Evolutionary conservation across 1,140 invertebrate genomes (phyloP), one percentile per base, ranked within the genome.

Genomic region (Dendroctonus ponderosae): DNA sequence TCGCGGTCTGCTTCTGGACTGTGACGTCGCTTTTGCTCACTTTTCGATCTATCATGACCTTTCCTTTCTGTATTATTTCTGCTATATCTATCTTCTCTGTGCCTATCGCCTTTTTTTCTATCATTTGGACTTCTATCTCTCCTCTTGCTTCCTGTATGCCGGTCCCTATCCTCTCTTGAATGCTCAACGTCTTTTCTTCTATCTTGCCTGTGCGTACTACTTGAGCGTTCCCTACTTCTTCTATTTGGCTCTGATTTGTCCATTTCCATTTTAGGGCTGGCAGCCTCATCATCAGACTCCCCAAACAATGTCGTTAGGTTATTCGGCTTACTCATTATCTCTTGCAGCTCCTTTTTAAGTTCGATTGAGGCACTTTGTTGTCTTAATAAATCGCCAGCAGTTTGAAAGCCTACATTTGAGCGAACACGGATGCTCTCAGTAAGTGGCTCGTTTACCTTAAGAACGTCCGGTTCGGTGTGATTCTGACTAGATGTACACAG

Each of bases 261-360:
- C 46, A 43, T 5, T 52, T 56, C 5, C 26, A 26, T 26, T 26
- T 46, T 46, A 12, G 9, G 9, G 4, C 44, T 46, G 9, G 7
- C 58, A 39, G 39, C 42, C 40, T 68, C 67, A 3, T 71, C 69
- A 59, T 71, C 69, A 51, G 65, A 67, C 11, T 67, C 65, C n/a
- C 69, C 69, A 44, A 71, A 71, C 9, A 71, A 63, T 37, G 49
- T 60, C 50, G 62, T 71, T 12, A 66, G n/a, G 42, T 70, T 57
- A 41, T 39, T 66, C 26, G 48, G 43, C 39, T 67, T 67, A 39
- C 41, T 67, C 65, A 67, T 67, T 52, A 9, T 63, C 5, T 38
- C 49, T 51, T 51, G 50, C 7, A 65, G 46, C 38, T 68, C 48
- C 5, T 69, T 50, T 51, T 46, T 51, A 53, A 60, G 51, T 26